phyloP scores from a whole-genome alignment of 2,113 vertebrate species.

The Herpetotheres cachinnans region DNA sequence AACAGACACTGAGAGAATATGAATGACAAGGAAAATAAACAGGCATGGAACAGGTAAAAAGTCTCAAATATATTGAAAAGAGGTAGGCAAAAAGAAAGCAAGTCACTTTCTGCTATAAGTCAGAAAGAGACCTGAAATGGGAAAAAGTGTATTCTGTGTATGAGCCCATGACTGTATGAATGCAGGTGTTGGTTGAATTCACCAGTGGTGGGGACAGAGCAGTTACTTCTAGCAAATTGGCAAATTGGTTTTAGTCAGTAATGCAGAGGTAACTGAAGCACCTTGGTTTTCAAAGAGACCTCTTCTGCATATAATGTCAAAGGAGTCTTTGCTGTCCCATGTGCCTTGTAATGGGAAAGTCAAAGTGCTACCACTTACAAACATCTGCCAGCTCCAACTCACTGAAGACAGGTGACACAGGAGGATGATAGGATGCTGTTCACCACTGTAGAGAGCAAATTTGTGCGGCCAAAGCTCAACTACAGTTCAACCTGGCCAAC shows the following conservation, averaged over 20 bases:
- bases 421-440: neutral
- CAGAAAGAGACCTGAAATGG: neutral
- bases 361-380: neutral
- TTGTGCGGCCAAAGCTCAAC: neutral
- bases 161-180: neutral
- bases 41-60: neutral
- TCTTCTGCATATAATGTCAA: neutral
- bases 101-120: neutral
- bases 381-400: neutral
- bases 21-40: neutral
- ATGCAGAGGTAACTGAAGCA: neutral
- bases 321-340: neutral
- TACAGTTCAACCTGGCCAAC: neutral
- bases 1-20: neutral
- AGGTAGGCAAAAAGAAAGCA: neutral
- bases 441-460: neutral
- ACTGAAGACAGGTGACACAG: fast-evolving
- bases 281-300: neutral
- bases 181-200: neutral
- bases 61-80: neutral
- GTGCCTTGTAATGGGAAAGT: fast-evolving
- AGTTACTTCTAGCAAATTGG: neutral
- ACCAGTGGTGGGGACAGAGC: neutral
- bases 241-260: neutral
- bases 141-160: neutral